phyloP scores from a whole-genome alignment of 2,888 invertebrate species.

The Yponomeuta cagnagella region DNA sequence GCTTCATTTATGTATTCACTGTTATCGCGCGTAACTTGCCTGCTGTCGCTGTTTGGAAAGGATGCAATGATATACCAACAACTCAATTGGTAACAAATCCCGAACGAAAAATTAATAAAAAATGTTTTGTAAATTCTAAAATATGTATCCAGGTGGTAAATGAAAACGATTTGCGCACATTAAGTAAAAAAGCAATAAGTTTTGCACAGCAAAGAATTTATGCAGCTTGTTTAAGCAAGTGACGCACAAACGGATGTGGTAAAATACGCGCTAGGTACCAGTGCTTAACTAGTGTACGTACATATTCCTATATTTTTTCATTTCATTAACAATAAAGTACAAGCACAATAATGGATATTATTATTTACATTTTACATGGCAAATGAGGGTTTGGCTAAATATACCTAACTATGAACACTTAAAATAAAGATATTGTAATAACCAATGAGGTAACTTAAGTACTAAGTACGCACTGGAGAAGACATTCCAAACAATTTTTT shows the following conservation, averaged over 20 bases:
- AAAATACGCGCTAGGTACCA: too few relatives aligned
- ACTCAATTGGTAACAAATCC: background rate
- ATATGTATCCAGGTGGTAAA: too few relatives aligned
- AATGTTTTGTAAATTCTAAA: too few relatives aligned
- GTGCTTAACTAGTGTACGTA: too few relatives aligned
- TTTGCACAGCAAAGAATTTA: background rate
- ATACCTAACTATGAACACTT: conserved; percentile 27
- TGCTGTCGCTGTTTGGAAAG: too few relatives aligned
- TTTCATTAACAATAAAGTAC: conserved; percentile 34
- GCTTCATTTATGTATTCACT: background rate
- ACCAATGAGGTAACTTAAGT: too few relatives aligned
- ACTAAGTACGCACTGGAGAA: background rate
- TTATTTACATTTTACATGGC: conserved; percentile 65
- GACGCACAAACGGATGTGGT: too few relatives aligned
- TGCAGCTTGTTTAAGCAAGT: background rate
- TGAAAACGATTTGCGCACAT: too few relatives aligned
- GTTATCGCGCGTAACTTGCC: background rate
- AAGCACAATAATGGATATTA: conserved; percentile 22
- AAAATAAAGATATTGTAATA: conserved; percentile 22
- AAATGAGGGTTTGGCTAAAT: conserved; percentile 54
- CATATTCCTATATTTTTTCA: conserved; percentile 22
- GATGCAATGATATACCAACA: too few relatives aligned
- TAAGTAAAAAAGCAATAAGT: too few relatives aligned
- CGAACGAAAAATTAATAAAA: background rate
- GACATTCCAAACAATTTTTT: background rate